Percentiles rank a stretch among this genome's conserved stretches.
phyloP scores from a whole-genome alignment of 1,140 invertebrate genomes.

The Hyphantria cunea region DNA sequence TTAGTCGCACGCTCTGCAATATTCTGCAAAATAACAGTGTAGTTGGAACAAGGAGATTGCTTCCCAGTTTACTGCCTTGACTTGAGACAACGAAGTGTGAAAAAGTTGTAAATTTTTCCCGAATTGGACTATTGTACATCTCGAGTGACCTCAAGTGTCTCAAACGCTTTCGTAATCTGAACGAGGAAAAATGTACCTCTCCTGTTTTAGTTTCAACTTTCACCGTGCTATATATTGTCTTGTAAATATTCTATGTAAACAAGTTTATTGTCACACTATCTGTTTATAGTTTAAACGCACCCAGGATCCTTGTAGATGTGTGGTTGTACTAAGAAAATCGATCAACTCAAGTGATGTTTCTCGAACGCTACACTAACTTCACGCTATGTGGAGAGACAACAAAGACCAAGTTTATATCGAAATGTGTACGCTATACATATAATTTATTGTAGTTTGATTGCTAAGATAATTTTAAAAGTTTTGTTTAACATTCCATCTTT shows the following conservation, averaged over 20 bases:
- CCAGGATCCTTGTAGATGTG: not conserved
- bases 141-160: slow-evolving; percentile 60
- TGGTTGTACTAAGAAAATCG: not conserved
- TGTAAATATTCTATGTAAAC: not conserved
- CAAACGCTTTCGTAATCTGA: slow-evolving; percentile 56
- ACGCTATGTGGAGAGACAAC: not conserved
- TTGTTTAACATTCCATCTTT: not conserved
- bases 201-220: slow-evolving; percentile 44
- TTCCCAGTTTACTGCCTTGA: slow-evolving; percentile 72
- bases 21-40: slow-evolving; percentile 75
- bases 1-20: slow-evolving; percentile 74
- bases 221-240: not conserved
- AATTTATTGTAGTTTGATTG: not conserved
- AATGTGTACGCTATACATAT: not conserved
- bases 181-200: slow-evolving; percentile 54
- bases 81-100: slow-evolving; percentile 56
- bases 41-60: slow-evolving; percentile 74
- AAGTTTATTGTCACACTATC: not conserved
- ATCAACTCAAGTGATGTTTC: not conserved
- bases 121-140: slow-evolving; percentile 74
- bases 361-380: not conserved
- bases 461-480: not conserved
- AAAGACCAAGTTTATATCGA: not conserved
- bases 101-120: slow-evolving; percentile 78
- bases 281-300: not conserved